A percentile compares a stretch with the other conserved stretches of the same genome.
Evolutionary conservation across 2,888 invertebrate genomes (phyloP).

Genomic region (Heliconius aoede): DNA sequence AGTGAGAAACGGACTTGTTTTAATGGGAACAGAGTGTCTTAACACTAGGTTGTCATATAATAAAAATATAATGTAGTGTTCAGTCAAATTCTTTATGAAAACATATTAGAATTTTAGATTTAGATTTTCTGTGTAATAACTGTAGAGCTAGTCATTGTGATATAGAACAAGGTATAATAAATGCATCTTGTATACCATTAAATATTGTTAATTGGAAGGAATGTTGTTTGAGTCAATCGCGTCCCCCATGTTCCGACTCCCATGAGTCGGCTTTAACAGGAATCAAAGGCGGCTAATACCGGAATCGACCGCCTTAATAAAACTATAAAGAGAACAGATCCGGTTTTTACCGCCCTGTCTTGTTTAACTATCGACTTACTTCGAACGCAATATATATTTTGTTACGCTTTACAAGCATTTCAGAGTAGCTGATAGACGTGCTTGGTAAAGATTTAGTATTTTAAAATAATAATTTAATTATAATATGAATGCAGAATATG

Average conservation of each 20-base stretch:
- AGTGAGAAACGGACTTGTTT: too few species aligned
- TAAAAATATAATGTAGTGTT: too few species aligned
- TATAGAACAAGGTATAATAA: conserved; percentile 9
- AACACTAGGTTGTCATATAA: too few species aligned
- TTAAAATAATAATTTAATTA: conserved; percentile 1
- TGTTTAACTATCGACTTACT: conserved; percentile 55
- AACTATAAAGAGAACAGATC: conserved; percentile 62
- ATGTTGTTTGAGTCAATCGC: conserved; percentile 57
- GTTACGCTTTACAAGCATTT: conserved; percentile 20
- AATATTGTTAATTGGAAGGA: conserved; percentile 69
- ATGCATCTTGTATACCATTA: conserved; percentile 12
- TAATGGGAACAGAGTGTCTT: too few species aligned
- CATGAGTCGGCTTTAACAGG: conserved; percentile 51
- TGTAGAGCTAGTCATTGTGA: neutral
- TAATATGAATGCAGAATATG: neutral
- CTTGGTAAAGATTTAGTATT: neutral
- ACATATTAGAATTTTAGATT: neutral
- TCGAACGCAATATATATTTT: conserved; percentile 29
- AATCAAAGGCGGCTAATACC: conserved; percentile 53
- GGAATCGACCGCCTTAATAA: conserved; percentile 69
- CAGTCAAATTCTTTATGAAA: neutral
- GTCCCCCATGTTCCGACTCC: conserved; percentile 49
- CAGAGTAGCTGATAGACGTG: conserved; percentile 5
- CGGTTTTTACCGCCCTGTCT: conserved; percentile 64
- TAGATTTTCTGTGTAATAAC: neutral